phyloP scores from a whole-genome alignment of 2,113 vertebrate species.

The Hypomesus transpacificus region DNA sequence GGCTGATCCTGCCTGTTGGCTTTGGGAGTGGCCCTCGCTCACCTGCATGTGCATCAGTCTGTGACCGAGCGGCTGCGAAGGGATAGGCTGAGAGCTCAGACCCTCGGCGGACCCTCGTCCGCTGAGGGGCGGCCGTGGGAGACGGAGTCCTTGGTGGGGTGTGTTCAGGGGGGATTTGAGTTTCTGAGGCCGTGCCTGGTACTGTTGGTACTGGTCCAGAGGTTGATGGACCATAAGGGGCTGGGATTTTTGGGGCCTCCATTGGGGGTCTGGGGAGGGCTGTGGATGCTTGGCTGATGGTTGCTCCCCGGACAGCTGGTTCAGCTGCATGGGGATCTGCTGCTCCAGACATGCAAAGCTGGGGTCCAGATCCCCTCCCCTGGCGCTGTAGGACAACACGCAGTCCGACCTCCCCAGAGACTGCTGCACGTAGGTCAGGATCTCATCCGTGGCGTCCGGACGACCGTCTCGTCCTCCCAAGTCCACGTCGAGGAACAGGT shows the following conservation, averaged over 20 bases:
- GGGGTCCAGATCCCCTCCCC: constrained; percentile 42
- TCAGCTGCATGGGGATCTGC: too few relatives aligned
- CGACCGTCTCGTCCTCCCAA: constrained; percentile 54
- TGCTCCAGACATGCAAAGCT: constrained; percentile 62
- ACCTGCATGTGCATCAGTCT: constrained; percentile 77
- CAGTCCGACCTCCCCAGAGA: constrained; percentile 71
- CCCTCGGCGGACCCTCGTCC: too few relatives aligned
- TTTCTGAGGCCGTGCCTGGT: background rate
- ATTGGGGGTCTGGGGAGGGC: constrained; percentile 15
- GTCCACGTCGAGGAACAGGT: constrained; percentile 73
- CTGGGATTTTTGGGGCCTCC: constrained; percentile 51
- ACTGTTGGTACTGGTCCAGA: background rate
- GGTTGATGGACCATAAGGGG: background rate
- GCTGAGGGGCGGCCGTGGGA: too few relatives aligned
- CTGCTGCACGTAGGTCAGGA: constrained; percentile 78
- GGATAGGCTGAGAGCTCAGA: background rate
- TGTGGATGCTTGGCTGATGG: background rate
- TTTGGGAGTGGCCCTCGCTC: constrained; percentile 67
- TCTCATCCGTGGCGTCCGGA: constrained; percentile 74
- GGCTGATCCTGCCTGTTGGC: constrained; percentile 24
- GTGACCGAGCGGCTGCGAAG: constrained; percentile 62
- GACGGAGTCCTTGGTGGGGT: too few relatives aligned
- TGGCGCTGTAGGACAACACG: constrained; percentile 47
- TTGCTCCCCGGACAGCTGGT: background rate
- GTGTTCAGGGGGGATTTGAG: too few relatives aligned